Conservation (phyloP, 2,113 vertebrate species). For the Perca fluviatilis region DNA sequence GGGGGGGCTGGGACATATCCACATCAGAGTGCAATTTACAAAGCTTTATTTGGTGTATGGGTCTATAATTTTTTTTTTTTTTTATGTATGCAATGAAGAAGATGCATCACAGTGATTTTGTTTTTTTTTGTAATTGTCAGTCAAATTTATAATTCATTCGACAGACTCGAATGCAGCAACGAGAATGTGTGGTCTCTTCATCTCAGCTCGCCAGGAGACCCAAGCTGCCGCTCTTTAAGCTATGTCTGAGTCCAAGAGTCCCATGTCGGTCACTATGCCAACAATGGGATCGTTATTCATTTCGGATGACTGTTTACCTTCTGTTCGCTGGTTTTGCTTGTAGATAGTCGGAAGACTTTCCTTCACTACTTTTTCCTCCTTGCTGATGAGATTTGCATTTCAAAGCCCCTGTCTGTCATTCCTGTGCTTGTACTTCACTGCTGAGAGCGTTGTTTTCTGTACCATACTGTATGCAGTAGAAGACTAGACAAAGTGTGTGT, state of each 20-base stretch:
- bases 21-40: conserved; percentile 79
- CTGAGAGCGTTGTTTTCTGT: conserved; percentile 48
- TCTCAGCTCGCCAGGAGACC: conserved; percentile 25
- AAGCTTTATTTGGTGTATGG: conserved; percentile 74
- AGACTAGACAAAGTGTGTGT: conserved; percentile 48
- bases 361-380: conserved; percentile 6
- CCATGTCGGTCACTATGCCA: conserved; percentile 1
- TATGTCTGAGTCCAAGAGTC: conserved; percentile 29
- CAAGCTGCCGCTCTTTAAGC: conserved; percentile 39
- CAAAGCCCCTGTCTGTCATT: conserved; percentile 39
- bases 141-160: conserved; percentile 16
- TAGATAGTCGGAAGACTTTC: conserved; percentile 57
- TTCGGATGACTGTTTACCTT: conserved; percentile 40
- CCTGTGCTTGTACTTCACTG: conserved; percentile 41
- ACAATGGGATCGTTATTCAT: conserved; percentile 48
- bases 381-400: conserved; percentile 16
- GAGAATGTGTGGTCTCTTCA: conserved; percentile 65
- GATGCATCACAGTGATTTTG: conserved; percentile 11
- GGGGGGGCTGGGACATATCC: conserved; percentile 38
- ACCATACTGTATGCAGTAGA: conserved; percentile 74
- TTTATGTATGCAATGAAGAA: conserved; percentile 35
- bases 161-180: conserved; percentile 66
- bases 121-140: conserved; percentile 50
- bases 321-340: conserved; percentile 28
- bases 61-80: conserved; percentile 21